Percentiles rank a stretch among this genome's conserved stretches.
These are phyloP conservation scores for Papilio helenus DNA, from an alignment of 1,140 invertebrate genomes.

Conservation along the genomic window DNA sequence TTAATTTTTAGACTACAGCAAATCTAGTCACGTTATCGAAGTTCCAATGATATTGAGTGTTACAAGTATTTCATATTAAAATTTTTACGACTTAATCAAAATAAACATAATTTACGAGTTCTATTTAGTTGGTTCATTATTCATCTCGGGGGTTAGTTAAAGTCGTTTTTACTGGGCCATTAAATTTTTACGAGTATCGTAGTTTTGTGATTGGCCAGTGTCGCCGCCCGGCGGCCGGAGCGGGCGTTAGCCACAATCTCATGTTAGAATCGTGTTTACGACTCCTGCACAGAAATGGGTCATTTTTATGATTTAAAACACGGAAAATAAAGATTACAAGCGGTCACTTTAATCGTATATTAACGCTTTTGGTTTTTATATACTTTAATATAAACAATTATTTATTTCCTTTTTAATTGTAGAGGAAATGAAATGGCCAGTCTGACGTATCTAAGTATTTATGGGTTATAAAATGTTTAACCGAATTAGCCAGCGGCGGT, in stretches of 20 bases:
- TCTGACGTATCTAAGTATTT: background rate
- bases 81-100: conserved; percentile 28
- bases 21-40: too few relatives aligned
- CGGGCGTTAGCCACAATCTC: background rate
- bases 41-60: background rate
- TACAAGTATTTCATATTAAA: background rate
- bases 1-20: too few relatives aligned
- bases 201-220: background rate
- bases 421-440: background rate
- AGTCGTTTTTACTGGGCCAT: conserved; percentile 21
- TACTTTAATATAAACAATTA: background rate
- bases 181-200: conserved; percentile 19
- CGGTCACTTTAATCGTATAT: background rate
- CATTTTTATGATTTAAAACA: conserved; percentile 23
- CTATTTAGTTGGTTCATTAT: conserved; percentile 24
- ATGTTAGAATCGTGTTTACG: background rate
- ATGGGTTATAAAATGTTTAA: background rate
- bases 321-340: background rate
- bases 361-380: background rate
- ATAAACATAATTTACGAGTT: conserved; percentile 27
- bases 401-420: conserved; percentile 11
- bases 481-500: too few relatives aligned
- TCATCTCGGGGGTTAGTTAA: conserved; percentile 14
- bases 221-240: background rate
- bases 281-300: background rate